Conservation (phyloP, 2,888 invertebrate species). For the Amaurobius ferox region DNA sequence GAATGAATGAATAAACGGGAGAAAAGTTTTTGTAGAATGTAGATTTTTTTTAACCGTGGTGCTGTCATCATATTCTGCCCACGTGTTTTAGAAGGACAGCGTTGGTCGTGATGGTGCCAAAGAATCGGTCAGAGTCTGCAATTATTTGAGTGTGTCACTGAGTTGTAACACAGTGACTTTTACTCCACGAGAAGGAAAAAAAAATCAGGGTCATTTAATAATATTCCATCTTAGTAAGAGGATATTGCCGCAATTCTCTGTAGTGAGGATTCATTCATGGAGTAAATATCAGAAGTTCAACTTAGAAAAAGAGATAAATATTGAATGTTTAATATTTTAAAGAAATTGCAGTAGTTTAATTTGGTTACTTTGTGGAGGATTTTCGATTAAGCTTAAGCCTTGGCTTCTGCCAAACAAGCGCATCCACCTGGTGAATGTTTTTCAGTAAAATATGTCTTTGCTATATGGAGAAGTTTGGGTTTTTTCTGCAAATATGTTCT, state of each 20-base stretch:
- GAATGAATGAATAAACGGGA: neutral
- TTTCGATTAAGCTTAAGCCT: too few species aligned
- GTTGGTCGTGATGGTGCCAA: neutral
- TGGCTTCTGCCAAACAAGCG: too few species aligned
- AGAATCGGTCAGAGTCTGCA: neutral
- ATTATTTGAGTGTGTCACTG: slow-evolving; percentile 12
- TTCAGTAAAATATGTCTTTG: too few species aligned
- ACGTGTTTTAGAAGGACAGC: slow-evolving; percentile 20
- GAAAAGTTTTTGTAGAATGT: neutral
- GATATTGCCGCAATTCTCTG: neutral
- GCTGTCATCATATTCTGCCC: slow-evolving; percentile 9
- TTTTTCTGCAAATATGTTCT: too few species aligned
- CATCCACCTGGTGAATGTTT: too few species aligned
- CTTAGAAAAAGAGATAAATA: too few species aligned
- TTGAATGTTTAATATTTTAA: too few species aligned
- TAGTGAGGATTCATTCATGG: neutral
- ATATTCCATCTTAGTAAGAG: neutral
- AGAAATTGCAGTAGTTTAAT: too few species aligned
- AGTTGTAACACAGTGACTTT: slow-evolving; percentile 1
- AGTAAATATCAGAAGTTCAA: too few species aligned
- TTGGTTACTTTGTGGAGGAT: too few species aligned
- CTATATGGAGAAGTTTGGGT: too few species aligned
- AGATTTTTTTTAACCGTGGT: neutral
- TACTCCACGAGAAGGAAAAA: neutral
- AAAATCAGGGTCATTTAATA: neutral